These are phyloP conservation scores for Dascyllus trimaculatus DNA, from an alignment of 2,113 vertebrate genomes.

Conservation along the genomic window DNA sequence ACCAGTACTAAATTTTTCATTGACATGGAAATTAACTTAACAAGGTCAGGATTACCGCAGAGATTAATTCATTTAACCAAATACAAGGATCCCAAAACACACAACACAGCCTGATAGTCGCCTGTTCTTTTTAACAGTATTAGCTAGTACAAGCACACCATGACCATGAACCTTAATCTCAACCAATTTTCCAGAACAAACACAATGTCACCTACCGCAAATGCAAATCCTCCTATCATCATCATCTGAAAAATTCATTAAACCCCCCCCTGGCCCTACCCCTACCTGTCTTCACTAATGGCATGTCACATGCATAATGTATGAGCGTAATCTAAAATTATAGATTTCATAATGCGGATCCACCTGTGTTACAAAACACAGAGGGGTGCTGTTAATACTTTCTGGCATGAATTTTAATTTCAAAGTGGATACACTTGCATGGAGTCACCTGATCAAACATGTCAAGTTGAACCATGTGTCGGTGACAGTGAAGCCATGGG, in stretches of 20 bases:
- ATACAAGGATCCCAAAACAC: slow-evolving; percentile 37
- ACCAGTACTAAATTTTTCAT: slow-evolving; percentile 31
- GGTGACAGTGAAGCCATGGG: slow-evolving; percentile 43
- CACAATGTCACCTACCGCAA: slow-evolving; percentile 58
- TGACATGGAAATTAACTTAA: slow-evolving; percentile 53
- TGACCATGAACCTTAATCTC: slow-evolving; percentile 64
- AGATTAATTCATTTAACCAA: slow-evolving; percentile 53
- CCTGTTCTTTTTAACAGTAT: slow-evolving; percentile 50
- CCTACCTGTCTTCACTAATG: slow-evolving; percentile 67
- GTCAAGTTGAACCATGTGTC: slow-evolving; percentile 59
- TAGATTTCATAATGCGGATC: slow-evolving; percentile 54
- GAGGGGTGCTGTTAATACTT: slow-evolving; percentile 49
- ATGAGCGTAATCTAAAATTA: slow-evolving; percentile 69
- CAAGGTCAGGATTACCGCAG: slow-evolving; percentile 59
- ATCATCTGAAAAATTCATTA: slow-evolving; percentile 75
- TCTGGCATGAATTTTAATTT: slow-evolving; percentile 65
- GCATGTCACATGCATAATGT: slow-evolving; percentile 72
- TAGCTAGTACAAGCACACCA: slow-evolving; percentile 42
- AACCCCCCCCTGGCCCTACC: slow-evolving; percentile 42
- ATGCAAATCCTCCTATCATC: slow-evolving; percentile 72
- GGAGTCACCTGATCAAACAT: slow-evolving; percentile 75
- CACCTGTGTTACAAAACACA: slow-evolving; percentile 63
- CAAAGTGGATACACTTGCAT: slow-evolving; percentile 49
- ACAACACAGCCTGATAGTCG: slow-evolving; percentile 20
- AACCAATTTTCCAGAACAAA: slow-evolving; percentile 78